A percentile compares a stretch with the other conserved stretches of the same genome.
Conservation (phyloP, 2,113 vertebrate genomes). For the Oryctolagus cuniculus region mOryCun1.1 NC_091436.1:1828501-1829000, state of each 20-base stretch:
- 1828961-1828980: too few relatives aligned
- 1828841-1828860: not conserved
- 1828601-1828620: not conserved
- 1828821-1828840: fast-evolving
- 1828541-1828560: too few relatives aligned
- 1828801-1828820: fast-evolving
- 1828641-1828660: not conserved
- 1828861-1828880: not conserved
- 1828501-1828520: too few relatives aligned
- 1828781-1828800: fast-evolving
- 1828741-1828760: not conserved
- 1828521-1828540: too few relatives aligned
- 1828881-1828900: too few relatives aligned
- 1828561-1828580: too few relatives aligned
- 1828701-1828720: too few relatives aligned
- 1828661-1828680: not conserved
- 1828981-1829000: too few relatives aligned
- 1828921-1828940: too few relatives aligned
- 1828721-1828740: fast-evolving
- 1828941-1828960: too few relatives aligned
- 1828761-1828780: fast-evolving
- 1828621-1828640: not conserved
- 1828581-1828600: too few relatives aligned
- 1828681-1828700: not conserved
- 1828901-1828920: too few relatives aligned